Evolutionary conservation across 2,797 vertebrate species (phyloP).

Genomic region (Myripristis murdjan): DNA sequence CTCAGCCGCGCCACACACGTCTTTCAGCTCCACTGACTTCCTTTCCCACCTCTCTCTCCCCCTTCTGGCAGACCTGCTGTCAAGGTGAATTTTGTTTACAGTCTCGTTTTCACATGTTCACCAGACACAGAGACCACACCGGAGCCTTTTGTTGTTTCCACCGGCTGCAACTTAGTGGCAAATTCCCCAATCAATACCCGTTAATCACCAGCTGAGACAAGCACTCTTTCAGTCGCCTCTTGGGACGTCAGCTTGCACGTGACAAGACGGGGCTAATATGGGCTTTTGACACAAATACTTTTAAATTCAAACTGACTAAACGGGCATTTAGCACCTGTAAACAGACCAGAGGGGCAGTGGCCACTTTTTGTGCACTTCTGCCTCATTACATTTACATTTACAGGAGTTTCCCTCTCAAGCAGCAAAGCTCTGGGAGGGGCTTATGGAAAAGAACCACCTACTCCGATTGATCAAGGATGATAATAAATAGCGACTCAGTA

Average conservation of each 20-base stretch:
- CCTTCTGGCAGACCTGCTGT: conserved; percentile 37
- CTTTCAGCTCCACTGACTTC: conserved; percentile 42
- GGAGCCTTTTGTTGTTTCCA: conserved; percentile 21
- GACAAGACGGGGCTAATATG: neutral
- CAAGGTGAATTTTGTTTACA: conserved; percentile 30
- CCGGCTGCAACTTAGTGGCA: conserved; percentile 22
- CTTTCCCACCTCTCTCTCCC: conserved; percentile 24
- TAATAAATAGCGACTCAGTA: too few relatives aligned
- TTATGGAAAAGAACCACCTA: too few relatives aligned
- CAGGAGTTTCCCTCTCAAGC: too few relatives aligned
- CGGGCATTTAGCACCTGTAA: too few relatives aligned
- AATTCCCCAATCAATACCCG: conserved; percentile 42
- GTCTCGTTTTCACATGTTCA: neutral
- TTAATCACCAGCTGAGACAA: conserved; percentile 30
- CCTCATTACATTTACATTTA: too few relatives aligned
- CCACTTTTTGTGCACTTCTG: too few relatives aligned
- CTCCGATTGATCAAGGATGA: too few relatives aligned
- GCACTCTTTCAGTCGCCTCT: neutral
- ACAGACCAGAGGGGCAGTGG: too few relatives aligned
- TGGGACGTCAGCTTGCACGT: neutral
- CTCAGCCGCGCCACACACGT: conserved; percentile 13
- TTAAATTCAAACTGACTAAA: too few relatives aligned
- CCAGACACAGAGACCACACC: neutral
- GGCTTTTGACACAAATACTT: too few relatives aligned
- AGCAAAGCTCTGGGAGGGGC: too few relatives aligned